phyloP scores from a whole-genome alignment of 2,888 invertebrate genomes.

The Augochlorella aurata region DNA sequence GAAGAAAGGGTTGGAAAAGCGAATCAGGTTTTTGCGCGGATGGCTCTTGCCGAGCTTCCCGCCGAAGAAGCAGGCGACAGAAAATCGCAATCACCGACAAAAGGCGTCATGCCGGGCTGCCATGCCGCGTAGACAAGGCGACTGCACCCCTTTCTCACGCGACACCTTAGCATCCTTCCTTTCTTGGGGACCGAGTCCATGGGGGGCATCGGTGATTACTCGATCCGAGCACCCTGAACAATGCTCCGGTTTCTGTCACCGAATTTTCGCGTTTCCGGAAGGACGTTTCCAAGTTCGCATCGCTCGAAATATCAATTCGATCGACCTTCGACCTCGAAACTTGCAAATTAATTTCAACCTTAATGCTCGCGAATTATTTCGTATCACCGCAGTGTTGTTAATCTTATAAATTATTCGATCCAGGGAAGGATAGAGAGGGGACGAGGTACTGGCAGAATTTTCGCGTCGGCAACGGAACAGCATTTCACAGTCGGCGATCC shows the following conservation, averaged over 20 bases:
- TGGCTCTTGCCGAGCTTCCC: constrained; percentile 33
- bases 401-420: too few species aligned
- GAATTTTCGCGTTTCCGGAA: constrained; percentile 38
- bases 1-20: constrained; percentile 61
- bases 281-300: too few species aligned
- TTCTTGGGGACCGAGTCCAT: constrained; percentile 30
- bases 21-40: constrained; percentile 58
- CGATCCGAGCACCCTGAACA: neutral
- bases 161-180: constrained; percentile 64
- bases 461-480: too few species aligned
- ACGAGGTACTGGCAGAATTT: too few species aligned
- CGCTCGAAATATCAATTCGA: too few species aligned
- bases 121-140: constrained; percentile 57
- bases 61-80: constrained; percentile 56
- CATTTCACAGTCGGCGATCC: too few species aligned
- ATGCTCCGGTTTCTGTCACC: constrained; percentile 14
- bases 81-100: constrained; percentile 69
- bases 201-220: constrained; percentile 8
- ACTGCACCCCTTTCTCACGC: constrained; percentile 73
- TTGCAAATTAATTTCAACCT: too few species aligned
- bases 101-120: constrained; percentile 55
- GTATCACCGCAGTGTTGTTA: too few species aligned
- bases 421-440: too few species aligned
- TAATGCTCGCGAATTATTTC: too few species aligned
- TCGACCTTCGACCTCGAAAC: too few species aligned